Conservation (phyloP, 2,888 invertebrate genomes). For the Macrosoma leucophasiata region DNA sequence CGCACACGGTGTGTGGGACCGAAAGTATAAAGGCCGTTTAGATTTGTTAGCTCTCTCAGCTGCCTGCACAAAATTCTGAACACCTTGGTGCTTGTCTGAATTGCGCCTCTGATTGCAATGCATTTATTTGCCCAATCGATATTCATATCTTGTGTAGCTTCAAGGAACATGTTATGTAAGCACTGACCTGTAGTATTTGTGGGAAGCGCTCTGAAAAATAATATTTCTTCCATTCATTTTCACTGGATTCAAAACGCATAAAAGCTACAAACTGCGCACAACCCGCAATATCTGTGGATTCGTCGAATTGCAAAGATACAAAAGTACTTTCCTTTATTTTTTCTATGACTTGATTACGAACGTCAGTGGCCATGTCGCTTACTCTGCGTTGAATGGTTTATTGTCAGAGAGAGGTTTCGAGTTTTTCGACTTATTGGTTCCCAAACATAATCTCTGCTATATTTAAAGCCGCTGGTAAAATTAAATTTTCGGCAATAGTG, state of each 20-base stretch:
- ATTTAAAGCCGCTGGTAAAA: slow-evolving; percentile 27
- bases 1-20: slow-evolving; percentile 10
- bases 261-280: slow-evolving; percentile 29
- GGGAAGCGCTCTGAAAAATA: slow-evolving; percentile 28
- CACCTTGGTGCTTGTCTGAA: background rate
- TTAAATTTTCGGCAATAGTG: slow-evolving; percentile 28
- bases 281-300: slow-evolving; percentile 27
- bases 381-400: slow-evolving; percentile 35
- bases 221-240: slow-evolving; percentile 24
- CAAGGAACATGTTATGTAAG: slow-evolving; percentile 23
- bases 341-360: slow-evolving; percentile 26
- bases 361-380: slow-evolving; percentile 31
- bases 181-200: too few species aligned
- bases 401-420: slow-evolving; percentile 35
- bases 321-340: slow-evolving; percentile 19
- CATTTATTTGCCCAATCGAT: slow-evolving; percentile 24
- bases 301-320: slow-evolving; percentile 29
- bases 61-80: slow-evolving; percentile 4
- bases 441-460: slow-evolving; percentile 27
- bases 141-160: slow-evolving; percentile 20
- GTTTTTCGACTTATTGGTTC: slow-evolving; percentile 27
- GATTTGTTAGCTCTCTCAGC: slow-evolving; percentile 8
- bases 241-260: slow-evolving; percentile 28
- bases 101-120: slow-evolving; percentile 19
- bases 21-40: slow-evolving; percentile 11